Percentiles rank a stretch among this genome's conserved stretches.
Evolutionary conservation across 2,113 vertebrate genomes (phyloP).

Genomic region (Nematolebias whitei): DNA sequence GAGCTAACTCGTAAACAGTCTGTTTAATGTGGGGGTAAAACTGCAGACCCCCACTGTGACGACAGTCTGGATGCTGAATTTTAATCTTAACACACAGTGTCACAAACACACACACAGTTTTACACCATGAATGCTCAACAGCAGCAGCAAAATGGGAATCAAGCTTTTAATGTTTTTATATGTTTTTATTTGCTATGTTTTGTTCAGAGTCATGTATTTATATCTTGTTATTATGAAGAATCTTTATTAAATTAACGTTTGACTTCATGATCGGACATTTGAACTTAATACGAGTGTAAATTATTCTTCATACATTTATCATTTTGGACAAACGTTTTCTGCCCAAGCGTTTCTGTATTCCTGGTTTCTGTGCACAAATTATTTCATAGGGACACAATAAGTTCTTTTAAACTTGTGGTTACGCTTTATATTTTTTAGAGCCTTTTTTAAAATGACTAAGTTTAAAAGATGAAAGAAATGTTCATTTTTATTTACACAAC

Average conservation of each 20-base stretch:
- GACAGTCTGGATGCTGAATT: slow-evolving; percentile 39
- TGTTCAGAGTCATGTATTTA: slow-evolving; percentile 70
- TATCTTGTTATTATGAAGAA: slow-evolving; percentile 60
- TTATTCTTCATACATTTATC: too few relatives aligned
- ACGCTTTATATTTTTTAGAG: too few relatives aligned
- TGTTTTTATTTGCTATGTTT: slow-evolving; percentile 66
- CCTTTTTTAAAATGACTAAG: too few relatives aligned
- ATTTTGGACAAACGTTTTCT: neutral
- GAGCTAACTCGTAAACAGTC: slow-evolving; percentile 7
- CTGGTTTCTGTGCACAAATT: too few relatives aligned
- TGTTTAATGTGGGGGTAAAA: neutral
- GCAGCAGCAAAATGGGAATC: slow-evolving; percentile 12
- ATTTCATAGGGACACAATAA: too few relatives aligned
- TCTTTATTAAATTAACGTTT: slow-evolving; percentile 70
- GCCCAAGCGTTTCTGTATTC: neutral
- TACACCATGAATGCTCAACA: slow-evolving; percentile 25
- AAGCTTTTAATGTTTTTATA: slow-evolving; percentile 60
- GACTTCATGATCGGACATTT: slow-evolving; percentile 36
- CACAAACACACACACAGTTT: slow-evolving; percentile 10
- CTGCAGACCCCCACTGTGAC: slow-evolving; percentile 14
- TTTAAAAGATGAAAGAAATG: too few relatives aligned
- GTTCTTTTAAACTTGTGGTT: too few relatives aligned
- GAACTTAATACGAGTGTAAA: neutral
- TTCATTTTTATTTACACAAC: too few relatives aligned
- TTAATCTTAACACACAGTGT: slow-evolving; percentile 2